Conservation (phyloP, 2,888 invertebrate species). For the Chirona hameri region DNA sequence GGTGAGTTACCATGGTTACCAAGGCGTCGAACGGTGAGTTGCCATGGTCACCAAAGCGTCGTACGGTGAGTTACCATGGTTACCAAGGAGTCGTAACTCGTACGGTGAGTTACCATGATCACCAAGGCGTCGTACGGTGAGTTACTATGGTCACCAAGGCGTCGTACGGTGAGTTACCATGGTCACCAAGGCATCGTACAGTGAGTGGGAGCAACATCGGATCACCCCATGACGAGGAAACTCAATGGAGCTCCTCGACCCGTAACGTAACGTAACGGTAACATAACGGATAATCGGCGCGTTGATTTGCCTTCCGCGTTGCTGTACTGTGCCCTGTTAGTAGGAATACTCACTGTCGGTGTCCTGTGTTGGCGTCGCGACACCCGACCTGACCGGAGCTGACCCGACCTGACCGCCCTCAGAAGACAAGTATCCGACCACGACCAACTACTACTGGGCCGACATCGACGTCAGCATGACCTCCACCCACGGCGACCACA, state of each 20-base stretch:
- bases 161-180: background rate
- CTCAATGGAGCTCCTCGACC: too few relatives aligned
- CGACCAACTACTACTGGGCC: slow-evolving; percentile 34
- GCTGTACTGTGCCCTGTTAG: too few relatives aligned
- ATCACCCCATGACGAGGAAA: too few relatives aligned
- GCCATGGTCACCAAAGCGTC: background rate
- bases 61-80: background rate
- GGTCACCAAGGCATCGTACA: background rate
- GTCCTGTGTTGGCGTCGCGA: background rate
- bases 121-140: background rate
- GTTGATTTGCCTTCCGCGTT: too few relatives aligned
- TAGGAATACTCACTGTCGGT: background rate
- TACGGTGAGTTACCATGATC: background rate
- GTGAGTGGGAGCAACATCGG: too few relatives aligned
- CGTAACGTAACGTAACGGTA: too few relatives aligned
- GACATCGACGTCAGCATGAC: slow-evolving; percentile 32
- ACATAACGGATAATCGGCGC: too few relatives aligned
- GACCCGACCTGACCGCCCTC: too few relatives aligned
- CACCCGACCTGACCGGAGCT: too few relatives aligned
- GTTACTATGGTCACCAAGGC: background rate
- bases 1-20: background rate
- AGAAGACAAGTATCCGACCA: slow-evolving; percentile 30
- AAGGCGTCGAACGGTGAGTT: background rate
- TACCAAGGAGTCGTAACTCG: too few relatives aligned
- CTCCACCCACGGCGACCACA: slow-evolving; percentile 14